Evolutionary conservation across 1,140 invertebrate species (phyloP), one percentile per base, ranked within the genome.

Genomic region (Glossosoma conforme): DNA sequence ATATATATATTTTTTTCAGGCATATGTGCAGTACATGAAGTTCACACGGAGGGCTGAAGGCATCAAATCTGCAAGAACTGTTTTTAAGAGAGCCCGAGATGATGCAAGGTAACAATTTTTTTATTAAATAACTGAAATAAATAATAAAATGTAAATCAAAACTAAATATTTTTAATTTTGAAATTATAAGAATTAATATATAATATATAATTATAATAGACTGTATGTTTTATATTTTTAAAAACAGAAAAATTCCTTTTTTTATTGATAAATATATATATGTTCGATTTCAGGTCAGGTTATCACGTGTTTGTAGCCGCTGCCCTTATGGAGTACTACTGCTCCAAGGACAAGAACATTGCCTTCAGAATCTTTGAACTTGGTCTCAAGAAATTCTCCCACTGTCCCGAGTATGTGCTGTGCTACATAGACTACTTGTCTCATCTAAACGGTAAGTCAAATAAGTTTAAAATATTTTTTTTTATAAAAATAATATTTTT

Each of bases 1-100:
- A n/a, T n/a, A n/a, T n/a, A 18, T 51, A 18, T 19, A 48, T 53
- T 56, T 48, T 43, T 72, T 70, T 15, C 58, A 89, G 90, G 89
- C 91, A 0, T 99, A 95, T 65, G 90, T 99, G 32, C 97, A 99
- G 65, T 97, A 98, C 64, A 98, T 99, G 95, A 97, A 97, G 75
- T 99, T 99, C 71, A 88, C 92, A 0, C 77, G 96, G 37, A 76
- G 97, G 53, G 94, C 95, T 0, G 96, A 99, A 75, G 97, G 97
- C 24, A 98, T 99, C 28, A 97, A 97, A 68, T 89, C 93, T 0
- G 95, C 96, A 0, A 77, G 97, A 59, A 82, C 82, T 11, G 87
- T 99, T 19, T 99, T 99, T 62, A 97, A 98, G 73, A 79, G 89
- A 62, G 95, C 95, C 0, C 72, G 97, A 35, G 94, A 98, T 69